Percentiles rank a stretch among this genome's conserved stretches.
Evolutionary conservation across 2,888 invertebrate genomes (phyloP).

Genomic region (Leptinotarsa peninsularis): DNA sequence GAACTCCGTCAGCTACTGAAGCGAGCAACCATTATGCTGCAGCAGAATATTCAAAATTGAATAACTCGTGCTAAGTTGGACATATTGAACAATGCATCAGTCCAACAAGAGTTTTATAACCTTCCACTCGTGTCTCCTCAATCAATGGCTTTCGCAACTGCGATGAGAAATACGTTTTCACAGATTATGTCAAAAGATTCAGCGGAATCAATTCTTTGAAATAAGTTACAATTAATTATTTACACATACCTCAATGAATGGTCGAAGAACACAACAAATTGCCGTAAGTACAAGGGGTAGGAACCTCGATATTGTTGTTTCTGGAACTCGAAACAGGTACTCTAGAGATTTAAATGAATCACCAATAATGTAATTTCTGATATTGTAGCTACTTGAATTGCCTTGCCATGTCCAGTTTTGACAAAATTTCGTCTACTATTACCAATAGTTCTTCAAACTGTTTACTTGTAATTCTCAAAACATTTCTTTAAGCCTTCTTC

Average conservation of each 20-base stretch:
- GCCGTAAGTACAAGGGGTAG: constrained; percentile 12
- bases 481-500: background rate
- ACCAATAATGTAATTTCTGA: constrained; percentile 24
- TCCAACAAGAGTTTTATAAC: constrained; percentile 8
- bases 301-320: constrained; percentile 17
- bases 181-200: background rate
- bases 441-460: background rate
- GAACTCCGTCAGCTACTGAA: constrained; percentile 1
- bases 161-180: constrained; percentile 5
- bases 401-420: background rate
- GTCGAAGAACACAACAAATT: constrained; percentile 15
- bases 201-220: constrained; percentile 12
- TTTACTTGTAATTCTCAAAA: background rate
- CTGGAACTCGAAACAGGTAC: constrained; percentile 23
- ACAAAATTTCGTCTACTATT: background rate
- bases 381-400: constrained; percentile 24
- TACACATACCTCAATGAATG: background rate
- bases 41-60: constrained; percentile 24
- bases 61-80: constrained; percentile 24
- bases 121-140: background rate
- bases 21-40: background rate
- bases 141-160: background rate
- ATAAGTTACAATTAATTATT: constrained; percentile 21
- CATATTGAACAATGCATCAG: constrained; percentile 15
- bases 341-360: constrained; percentile 23